Conservation (phyloP, 2,888 invertebrate species). For the Plebejus melissa region DNA sequence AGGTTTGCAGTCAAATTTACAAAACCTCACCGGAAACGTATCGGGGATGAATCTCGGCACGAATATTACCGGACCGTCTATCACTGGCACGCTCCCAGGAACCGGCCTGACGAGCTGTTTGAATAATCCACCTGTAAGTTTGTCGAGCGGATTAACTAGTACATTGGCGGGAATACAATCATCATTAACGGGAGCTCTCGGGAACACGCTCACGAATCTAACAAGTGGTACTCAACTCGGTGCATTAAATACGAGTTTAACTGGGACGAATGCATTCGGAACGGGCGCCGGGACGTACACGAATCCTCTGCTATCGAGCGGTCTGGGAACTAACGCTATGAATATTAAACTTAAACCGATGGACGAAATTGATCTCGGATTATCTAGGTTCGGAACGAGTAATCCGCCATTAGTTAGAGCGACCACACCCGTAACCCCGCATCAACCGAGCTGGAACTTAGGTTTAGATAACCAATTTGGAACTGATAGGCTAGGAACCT, state of each 20-base stretch:
- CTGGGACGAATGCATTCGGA: constrained; percentile 61
- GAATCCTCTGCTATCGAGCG: constrained; percentile 80
- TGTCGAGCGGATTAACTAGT: constrained; percentile 64
- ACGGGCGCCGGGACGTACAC: constrained; percentile 78
- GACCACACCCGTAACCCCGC: constrained; percentile 82
- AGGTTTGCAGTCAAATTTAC: constrained; percentile 70
- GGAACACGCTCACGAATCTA: constrained; percentile 64
- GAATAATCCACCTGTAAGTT: constrained; percentile 66
- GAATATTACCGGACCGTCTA: constrained; percentile 64
- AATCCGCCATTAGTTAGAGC: constrained; percentile 70
- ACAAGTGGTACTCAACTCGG: constrained; percentile 65
- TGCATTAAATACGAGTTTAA: constrained; percentile 63
- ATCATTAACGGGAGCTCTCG: constrained; percentile 61
- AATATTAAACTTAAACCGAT: constrained; percentile 84
- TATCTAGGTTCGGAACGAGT: constrained; percentile 76
- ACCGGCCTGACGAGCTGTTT: constrained; percentile 66
- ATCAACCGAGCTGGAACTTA: constrained; percentile 79
- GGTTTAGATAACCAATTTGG: constrained; percentile 81
- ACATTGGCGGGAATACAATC: constrained; percentile 68
- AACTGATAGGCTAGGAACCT: constrained; percentile 76
- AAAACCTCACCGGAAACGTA: constrained; percentile 67
- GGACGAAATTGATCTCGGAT: constrained; percentile 84
- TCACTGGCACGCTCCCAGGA: constrained; percentile 73
- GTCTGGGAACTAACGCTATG: constrained; percentile 79
- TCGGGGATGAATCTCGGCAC: constrained; percentile 66